Evolutionary conservation across 2,888 invertebrate species (phyloP).

Genomic region (Pristionchus mayeri): DNA sequence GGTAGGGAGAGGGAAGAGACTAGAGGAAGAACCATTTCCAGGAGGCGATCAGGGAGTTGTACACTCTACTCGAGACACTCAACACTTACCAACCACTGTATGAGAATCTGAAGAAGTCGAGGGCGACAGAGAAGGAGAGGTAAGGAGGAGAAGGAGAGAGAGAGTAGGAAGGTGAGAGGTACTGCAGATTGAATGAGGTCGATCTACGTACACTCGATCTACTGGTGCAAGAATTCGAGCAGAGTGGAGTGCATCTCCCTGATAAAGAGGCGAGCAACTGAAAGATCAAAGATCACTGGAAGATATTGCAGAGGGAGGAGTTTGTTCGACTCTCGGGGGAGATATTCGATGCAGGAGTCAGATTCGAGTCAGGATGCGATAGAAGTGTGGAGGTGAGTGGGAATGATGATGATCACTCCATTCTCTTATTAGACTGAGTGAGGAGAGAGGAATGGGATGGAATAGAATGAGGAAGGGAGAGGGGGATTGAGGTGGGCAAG

Average conservation of each 20-base stretch:
- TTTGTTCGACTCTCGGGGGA: conserved; percentile 91
- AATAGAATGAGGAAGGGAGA: no score
- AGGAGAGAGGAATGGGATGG: no score
- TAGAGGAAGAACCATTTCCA: neutral
- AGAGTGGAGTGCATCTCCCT: conserved; percentile 93
- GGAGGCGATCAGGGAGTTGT: conserved; percentile 6
- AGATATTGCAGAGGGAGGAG: conserved; percentile 74
- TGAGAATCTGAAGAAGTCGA: conserved; percentile 84
- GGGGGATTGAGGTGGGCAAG: conserved; percentile 47
- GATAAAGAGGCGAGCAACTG: conserved; percentile 81
- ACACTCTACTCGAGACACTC: conserved; percentile 78
- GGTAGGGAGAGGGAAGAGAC: conserved; percentile 54
- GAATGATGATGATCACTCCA: neutral
- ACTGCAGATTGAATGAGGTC: conserved; percentile 79
- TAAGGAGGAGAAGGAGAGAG: neutral
- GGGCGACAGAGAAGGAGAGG: conserved; percentile 81
- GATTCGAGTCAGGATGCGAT: conserved; percentile 67
- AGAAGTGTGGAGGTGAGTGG: conserved; percentile 52
- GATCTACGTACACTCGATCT: conserved; percentile 90
- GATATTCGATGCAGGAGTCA: conserved; percentile 81
- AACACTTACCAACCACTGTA: conserved; percentile 92
- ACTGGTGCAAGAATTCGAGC: conserved; percentile 96
- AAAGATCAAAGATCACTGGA: neutral
- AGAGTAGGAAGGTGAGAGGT: neutral
- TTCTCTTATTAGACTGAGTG: no score